Evolutionary conservation across 1,140 invertebrate genomes (phyloP).

Genomic region (Belonocnema kinseyi): DNA sequence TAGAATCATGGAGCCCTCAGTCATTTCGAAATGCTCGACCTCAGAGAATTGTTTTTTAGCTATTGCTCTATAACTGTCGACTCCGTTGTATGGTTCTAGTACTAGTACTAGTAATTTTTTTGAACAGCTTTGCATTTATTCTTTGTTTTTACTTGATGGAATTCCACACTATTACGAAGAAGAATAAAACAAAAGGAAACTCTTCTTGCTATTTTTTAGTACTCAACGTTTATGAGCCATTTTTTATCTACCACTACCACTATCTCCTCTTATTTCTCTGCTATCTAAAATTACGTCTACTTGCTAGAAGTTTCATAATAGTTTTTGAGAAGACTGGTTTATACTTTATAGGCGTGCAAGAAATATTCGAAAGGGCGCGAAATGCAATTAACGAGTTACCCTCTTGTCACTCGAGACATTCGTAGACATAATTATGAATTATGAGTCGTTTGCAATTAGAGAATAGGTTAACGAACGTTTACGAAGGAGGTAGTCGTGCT

Average conservation of each 20-base stretch:
- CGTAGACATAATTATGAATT: conserved; percentile 29
- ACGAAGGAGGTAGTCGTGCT: not conserved
- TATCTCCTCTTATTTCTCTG: no score
- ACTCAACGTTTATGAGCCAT: not conserved
- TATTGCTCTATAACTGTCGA: conserved; percentile 21
- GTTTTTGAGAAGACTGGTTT: no score
- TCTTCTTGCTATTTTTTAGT: not conserved
- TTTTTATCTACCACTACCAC: not conserved
- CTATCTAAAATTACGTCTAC: not conserved
- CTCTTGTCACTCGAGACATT: conserved; percentile 14
- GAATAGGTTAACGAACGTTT: conserved; percentile 10
- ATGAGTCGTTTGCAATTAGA: conserved; percentile 20
- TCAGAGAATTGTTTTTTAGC: conserved; percentile 18
- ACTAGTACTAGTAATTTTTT: conserved; percentile 16
- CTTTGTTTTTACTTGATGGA: not conserved
- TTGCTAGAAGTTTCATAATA: not conserved
- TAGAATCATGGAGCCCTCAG: conserved; percentile 22
- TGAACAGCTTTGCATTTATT: conserved; percentile 12
- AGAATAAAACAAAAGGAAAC: conserved; percentile 22
- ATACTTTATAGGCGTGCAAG: not conserved
- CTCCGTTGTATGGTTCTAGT: conserved; percentile 12
- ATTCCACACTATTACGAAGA: conserved; percentile 22
- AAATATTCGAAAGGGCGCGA: conserved; percentile 13
- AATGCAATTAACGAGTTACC: conserved; percentile 16
- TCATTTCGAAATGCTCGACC: conserved; percentile 14